Base-by-base conservation (phyloP, 2,113 vertebrate genomes). In the Acrocephalus kingi region DNA sequence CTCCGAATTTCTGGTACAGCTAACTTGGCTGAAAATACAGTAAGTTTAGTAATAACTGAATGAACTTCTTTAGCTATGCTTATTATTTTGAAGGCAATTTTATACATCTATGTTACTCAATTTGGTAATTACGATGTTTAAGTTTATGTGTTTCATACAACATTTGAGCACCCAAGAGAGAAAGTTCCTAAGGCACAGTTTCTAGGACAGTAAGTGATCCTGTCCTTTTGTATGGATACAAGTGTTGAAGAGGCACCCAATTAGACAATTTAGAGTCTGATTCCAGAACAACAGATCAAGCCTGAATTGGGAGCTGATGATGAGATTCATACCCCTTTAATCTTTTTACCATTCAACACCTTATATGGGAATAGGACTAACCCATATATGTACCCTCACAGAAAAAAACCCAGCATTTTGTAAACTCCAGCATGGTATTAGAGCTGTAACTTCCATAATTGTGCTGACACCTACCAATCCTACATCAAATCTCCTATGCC, bases 231-330 rank as follows among this genome's bases (percentile, higher is more conserved):
- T 9, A 59, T 2, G 12, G 56, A 51, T 35, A 9, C 15, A 72
- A 67, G 27, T 7, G 75, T 0, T 35, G 39, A 61, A 81, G 43
- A 58, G 8, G 16, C 43, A 39, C 24, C 41, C 6, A 62, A 24
- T 30, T 33, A 63, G n/a, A 73, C 2, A 11, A 19, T 21, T 86
- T 18, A 45, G 21, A 59, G 7, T 41, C 39, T 27, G 21, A 68
- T 16, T 87, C 56, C 76, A 63, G 75, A 90, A 33, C 4, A 81
- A 18, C 4, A 59, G 9, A 45, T 52, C 8, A 69, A 31, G 74
- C 9, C 71, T 6, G 3, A 39, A 55, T 1, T 9, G 1, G 45
- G 28, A 20, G 25, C 13, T 46, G 23, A 14, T 5, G 0, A 35
- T 9, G 6, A 93, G 28, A 62, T 59, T 45, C 21, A 39, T 8